Conservation (phyloP, 1,140 invertebrate species). For the Druon quercuslanigerum region DNA sequence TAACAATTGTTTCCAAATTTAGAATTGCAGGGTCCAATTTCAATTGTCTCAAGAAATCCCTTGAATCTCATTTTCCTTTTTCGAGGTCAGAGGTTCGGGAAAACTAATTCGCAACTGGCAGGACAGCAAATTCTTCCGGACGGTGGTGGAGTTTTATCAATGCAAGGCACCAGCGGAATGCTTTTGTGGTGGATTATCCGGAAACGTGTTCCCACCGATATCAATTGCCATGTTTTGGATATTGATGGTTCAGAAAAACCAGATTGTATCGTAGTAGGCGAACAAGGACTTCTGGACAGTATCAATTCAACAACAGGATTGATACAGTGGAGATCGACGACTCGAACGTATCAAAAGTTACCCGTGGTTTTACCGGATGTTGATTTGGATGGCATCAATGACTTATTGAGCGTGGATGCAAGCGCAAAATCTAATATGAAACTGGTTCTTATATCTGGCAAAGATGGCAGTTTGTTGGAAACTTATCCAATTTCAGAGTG, state of each 20-base stretch:
- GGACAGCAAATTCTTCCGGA: conserved; percentile 66
- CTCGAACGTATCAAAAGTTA: conserved; percentile 78
- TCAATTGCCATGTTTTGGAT: conserved; percentile 84
- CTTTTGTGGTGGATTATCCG: conserved; percentile 79
- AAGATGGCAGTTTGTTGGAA: conserved; percentile 75
- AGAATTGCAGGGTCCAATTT: conserved; percentile 83
- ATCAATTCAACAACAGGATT: conserved; percentile 82
- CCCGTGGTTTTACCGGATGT: conserved; percentile 84
- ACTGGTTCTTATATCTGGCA: conserved; percentile 80
- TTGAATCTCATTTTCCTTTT: conserved; percentile 84
- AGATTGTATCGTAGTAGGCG: conserved; percentile 84
- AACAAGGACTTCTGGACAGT: conserved; percentile 80
- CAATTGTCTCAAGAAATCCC: conserved; percentile 79
- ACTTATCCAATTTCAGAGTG: conserved; percentile 60
- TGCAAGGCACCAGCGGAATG: conserved; percentile 76
- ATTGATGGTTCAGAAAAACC: conserved; percentile 81
- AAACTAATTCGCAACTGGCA: conserved; percentile 68
- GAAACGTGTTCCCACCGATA: conserved; percentile 80
- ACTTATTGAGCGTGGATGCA: conserved; percentile 79
- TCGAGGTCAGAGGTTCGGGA: conserved; percentile 76
- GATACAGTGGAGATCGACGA: conserved; percentile 79
- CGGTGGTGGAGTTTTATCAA: conserved; percentile 72
- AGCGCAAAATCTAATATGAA: conserved; percentile 74
- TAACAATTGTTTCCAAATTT: conserved; percentile 48
- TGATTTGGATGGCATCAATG: conserved; percentile 81